Conservation (phyloP, 2,113 vertebrate genomes). For the Myiozetetes cayanensis region DNA sequence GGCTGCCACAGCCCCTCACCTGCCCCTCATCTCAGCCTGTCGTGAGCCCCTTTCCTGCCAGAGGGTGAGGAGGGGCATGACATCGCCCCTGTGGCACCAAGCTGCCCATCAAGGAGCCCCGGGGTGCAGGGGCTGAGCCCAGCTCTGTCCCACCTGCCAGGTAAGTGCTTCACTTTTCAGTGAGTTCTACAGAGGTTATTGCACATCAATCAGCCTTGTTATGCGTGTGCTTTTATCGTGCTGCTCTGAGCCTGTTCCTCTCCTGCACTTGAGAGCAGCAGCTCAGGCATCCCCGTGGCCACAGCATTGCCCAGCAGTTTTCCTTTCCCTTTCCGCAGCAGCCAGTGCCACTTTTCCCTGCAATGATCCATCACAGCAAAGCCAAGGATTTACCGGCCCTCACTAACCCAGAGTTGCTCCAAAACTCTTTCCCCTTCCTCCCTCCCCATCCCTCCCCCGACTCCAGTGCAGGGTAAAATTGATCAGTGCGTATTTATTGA, state of each 20-base stretch:
- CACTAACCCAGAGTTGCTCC: background rate
- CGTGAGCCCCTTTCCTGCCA: background rate
- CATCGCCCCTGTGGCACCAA: accelerated
- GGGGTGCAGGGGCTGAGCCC: background rate
- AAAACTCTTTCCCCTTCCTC: background rate
- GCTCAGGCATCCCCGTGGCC: background rate
- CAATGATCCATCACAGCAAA: background rate
- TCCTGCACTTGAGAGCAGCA: background rate
- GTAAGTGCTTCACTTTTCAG: background rate
- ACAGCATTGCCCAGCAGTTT: background rate
- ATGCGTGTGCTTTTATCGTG: background rate
- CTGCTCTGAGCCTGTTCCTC: background rate
- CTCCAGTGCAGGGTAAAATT: constrained; percentile 67
- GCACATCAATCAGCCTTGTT: background rate
- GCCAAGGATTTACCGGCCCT: background rate
- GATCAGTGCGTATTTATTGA: constrained; percentile 56
- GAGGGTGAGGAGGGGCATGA: background rate
- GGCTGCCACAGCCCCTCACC: background rate
- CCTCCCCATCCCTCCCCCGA: background rate
- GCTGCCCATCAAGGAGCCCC: background rate
- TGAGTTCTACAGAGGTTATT: background rate
- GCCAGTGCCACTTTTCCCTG: background rate
- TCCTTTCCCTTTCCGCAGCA: background rate
- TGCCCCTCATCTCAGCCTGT: background rate
- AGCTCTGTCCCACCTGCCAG: background rate